Base-by-base conservation (phyloP, 2,797 vertebrate genomes). In the Halcyon leucocephala region DNA sequence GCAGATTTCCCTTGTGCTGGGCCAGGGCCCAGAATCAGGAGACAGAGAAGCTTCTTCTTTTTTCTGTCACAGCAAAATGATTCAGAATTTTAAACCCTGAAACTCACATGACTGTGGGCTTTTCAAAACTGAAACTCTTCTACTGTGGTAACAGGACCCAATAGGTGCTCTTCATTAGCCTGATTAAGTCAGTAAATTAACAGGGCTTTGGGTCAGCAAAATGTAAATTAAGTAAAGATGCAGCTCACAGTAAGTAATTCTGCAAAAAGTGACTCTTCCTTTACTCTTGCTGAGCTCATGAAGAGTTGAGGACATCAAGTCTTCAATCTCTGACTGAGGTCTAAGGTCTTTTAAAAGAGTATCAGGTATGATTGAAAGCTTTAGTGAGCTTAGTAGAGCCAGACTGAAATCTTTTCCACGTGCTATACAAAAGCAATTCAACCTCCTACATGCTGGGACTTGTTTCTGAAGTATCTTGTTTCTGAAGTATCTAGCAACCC, bases 181-280 rank as follows among this genome's bases (percentile, higher is more conserved):
- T 86, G 69, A 91, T 93, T 78, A 69, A 86, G 42, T 93, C 92
- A 61, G 54, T 88, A 49, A 79, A 82, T 88, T 86, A 39, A 64
- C 44, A 29, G 12, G n/a, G 37, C 69, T 90, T 76, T 86, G 48
- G 48, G 60, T 89, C 64, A 95, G 67, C 64, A 94, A 85, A 90
- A 77, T 44, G 6, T 73, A 89, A 82, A 92, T 93, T 29, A 90
- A 77, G 28, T 51, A 58, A 73, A 94, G 58, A 80, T 60, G 44
- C 51, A 66, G 35, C 35, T 90, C 60, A 69, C 3, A 51, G 28
- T 33, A 70, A 55, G 37, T 42, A 90, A 48, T 37, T 54, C 64
- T 71, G 51, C 73, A 64, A 74, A 79, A 57, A 41, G 46, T 13
- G 6, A 18, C 42, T 66, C 54, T 57, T 58, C 54, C 49, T 89